phyloP scores from a whole-genome alignment of 2,888 invertebrate genomes.

The Anoplius nigerrimus region DNA sequence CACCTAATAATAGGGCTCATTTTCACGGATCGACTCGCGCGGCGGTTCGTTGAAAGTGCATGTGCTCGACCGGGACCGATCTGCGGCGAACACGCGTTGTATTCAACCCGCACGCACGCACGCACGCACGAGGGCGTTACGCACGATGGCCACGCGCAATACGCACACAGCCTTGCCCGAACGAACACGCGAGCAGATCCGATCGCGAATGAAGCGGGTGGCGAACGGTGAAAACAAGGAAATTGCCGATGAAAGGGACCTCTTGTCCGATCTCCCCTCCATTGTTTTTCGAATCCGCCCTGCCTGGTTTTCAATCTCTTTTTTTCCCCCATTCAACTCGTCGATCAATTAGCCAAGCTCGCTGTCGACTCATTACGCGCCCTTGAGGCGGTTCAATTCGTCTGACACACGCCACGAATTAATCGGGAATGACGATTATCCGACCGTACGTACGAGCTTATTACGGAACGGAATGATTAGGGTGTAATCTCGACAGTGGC shows the following conservation, averaged over 20 bases:
- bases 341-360: background rate
- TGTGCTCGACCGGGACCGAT: conserved; percentile 16
- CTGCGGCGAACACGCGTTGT: conserved; percentile 11
- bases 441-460: conserved; percentile 17
- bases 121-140: conserved; percentile 33
- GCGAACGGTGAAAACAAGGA: conserved; percentile 53
- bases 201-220: conserved; percentile 37
- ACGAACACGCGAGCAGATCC: too few species aligned
- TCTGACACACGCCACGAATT: conserved; percentile 23
- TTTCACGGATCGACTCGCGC: conserved; percentile 33
- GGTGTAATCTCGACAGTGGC: too few species aligned
- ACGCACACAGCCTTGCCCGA: background rate
- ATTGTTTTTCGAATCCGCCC: conserved; percentile 39
- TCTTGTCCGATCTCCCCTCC: conserved; percentile 49
- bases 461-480: too few species aligned
- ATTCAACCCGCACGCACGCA: too few species aligned
- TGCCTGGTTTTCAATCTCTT: conserved; percentile 42
- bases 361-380: conserved; percentile 27
- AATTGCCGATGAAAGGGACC: conserved; percentile 54
- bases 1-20: conserved; percentile 60
- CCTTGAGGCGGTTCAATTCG: background rate
- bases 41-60: conserved; percentile 44
- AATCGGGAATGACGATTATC: conserved; percentile 25
- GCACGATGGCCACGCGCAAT: conserved; percentile 32
- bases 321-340: background rate